These are phyloP conservation scores for Benthosema pterotum DNA, from an alignment of 2,797 vertebrate genomes.

Conservation along the genomic window DNA sequence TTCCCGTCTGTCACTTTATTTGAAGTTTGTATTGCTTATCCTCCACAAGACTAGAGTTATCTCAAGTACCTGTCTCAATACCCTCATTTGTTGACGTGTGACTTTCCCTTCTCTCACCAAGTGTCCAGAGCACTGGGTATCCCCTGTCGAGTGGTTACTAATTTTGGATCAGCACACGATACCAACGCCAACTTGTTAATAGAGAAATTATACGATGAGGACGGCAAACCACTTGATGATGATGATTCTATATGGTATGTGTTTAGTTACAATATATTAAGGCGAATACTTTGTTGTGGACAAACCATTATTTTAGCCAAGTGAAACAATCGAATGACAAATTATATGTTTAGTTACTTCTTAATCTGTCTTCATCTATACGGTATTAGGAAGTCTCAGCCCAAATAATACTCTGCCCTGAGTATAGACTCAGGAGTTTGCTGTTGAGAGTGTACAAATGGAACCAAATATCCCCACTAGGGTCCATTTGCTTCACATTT, in stretches of 20 bases:
- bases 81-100: constrained; percentile 19
- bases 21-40: constrained; percentile 8
- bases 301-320: too few relatives aligned
- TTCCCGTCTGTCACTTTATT: background rate
- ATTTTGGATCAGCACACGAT: constrained; percentile 89
- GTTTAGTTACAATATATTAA: background rate
- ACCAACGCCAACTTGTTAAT: constrained; percentile 85
- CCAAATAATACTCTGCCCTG: too few relatives aligned
- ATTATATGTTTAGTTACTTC: background rate
- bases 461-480: too few relatives aligned
- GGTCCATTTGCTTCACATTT: too few relatives aligned
- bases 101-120: constrained; percentile 21
- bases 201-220: constrained; percentile 74
- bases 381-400: too few relatives aligned
- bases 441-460: too few relatives aligned
- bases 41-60: constrained; percentile 9
- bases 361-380: constrained; percentile 11
- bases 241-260: constrained; percentile 80
- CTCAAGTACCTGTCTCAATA: constrained; percentile 4
- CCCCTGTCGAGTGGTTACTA: constrained; percentile 87
- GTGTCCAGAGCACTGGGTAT: constrained; percentile 85
- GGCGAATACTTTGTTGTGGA: background rate
- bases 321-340: background rate
- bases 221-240: constrained; percentile 43
- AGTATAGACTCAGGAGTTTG: too few relatives aligned